Conservation (phyloP, 2,888 invertebrate species). For the Venustoraphidia nigricollis region DNA sequence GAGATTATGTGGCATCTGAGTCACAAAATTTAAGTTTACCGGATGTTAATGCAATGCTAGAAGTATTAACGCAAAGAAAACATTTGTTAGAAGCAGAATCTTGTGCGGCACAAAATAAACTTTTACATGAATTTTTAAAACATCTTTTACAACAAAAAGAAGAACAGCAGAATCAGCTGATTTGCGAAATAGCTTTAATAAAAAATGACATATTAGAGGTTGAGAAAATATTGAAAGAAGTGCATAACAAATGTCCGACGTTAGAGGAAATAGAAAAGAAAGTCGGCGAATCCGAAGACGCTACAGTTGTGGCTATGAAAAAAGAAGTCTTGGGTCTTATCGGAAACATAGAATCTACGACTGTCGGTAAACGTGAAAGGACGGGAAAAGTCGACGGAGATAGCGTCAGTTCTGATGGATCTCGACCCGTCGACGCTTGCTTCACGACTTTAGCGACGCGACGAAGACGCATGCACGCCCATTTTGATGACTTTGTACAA, state of each 20-base stretch:
- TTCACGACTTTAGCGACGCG: conserved; percentile 44
- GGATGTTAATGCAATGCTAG: conserved; percentile 70
- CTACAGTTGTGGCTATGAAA: conserved; percentile 35
- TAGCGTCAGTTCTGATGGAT: conserved; percentile 4
- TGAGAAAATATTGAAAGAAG: conserved; percentile 42
- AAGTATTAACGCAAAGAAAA: conserved; percentile 62
- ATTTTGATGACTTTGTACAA: conserved; percentile 80
- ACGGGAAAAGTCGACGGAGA: conserved; percentile 8
- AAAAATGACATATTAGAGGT: conserved; percentile 58
- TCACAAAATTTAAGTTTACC: conserved; percentile 56
- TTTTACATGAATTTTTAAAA: conserved; percentile 71
- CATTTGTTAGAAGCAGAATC: conserved; percentile 68
- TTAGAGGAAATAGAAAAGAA: conserved; percentile 36
- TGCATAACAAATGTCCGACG: conserved; percentile 39
- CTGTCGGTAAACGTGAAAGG: conserved; percentile 8
- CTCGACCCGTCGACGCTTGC: conserved; percentile 16
- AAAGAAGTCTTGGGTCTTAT: conserved; percentile 39
- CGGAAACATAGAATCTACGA: conserved; percentile 35
- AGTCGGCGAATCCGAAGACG: conserved; percentile 29
- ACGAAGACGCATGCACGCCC: conserved; percentile 61
- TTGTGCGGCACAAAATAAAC: conserved; percentile 59
- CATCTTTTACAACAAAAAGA: conserved; percentile 60
- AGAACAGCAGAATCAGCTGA: conserved; percentile 47
- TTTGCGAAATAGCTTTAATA: conserved; percentile 58
- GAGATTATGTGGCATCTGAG: conserved; percentile 50